phyloP scores from a whole-genome alignment of 2,797 vertebrate genomes.

The Pseudomugil tenellus region DNA sequence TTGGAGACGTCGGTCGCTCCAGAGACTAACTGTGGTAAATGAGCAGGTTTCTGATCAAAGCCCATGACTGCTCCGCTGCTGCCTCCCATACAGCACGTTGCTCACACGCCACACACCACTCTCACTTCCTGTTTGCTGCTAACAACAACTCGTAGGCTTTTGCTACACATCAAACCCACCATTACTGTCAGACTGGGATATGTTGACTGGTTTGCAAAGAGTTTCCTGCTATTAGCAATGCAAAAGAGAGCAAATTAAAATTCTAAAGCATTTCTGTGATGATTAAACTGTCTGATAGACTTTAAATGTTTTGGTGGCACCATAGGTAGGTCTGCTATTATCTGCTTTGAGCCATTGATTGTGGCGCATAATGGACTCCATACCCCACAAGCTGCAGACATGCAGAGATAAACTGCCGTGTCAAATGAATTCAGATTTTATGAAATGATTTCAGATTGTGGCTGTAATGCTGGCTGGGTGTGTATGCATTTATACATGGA shows the following conservation, averaged over 20 bases:
- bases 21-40: slow-evolving; percentile 74
- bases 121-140: slow-evolving; percentile 55
- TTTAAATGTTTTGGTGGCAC: slow-evolving; percentile 43
- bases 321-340: slow-evolving; percentile 58
- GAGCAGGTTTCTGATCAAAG: slow-evolving; percentile 80
- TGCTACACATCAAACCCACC: slow-evolving; percentile 34
- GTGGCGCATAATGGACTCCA: slow-evolving; percentile 58
- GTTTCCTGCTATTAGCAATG: slow-evolving; percentile 60
- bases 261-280: slow-evolving; percentile 59
- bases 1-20: slow-evolving; percentile 74
- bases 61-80: slow-evolving; percentile 55
- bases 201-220: slow-evolving; percentile 35
- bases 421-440: slow-evolving; percentile 25
- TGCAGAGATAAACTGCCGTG: slow-evolving; percentile 8
- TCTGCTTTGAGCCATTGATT: slow-evolving; percentile 59
- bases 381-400: slow-evolving; percentile 26
- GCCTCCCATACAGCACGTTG: slow-evolving; percentile 48
- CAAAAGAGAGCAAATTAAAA: slow-evolving; percentile 65
- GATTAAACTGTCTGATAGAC: slow-evolving; percentile 67
- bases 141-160: slow-evolving; percentile 34
- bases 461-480: neutral
- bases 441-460: no score
- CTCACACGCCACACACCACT: slow-evolving; percentile 20
- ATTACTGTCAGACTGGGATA: slow-evolving; percentile 60
- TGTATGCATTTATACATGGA: neutral